These are phyloP conservation scores for Belonocnema kinseyi DNA, from an alignment of 1,140 invertebrate genomes.

Conservation along the genomic window DNA sequence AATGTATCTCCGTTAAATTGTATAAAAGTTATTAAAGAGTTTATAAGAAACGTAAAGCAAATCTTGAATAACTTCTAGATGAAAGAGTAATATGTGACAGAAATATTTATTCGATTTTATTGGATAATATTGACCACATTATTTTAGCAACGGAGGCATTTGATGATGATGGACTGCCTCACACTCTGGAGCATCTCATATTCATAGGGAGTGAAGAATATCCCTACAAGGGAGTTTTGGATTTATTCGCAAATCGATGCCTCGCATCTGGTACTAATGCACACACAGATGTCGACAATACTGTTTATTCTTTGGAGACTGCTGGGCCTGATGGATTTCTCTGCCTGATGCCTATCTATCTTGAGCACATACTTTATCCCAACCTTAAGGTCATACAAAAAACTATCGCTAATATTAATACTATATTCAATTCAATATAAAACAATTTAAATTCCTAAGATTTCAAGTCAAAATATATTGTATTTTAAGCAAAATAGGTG, in stretches of 20 bases:
- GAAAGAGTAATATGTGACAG: no score
- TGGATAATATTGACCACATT: no score
- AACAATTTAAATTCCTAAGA: no score
- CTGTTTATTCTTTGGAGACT: constrained; percentile 91
- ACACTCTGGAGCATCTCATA: constrained; percentile 94
- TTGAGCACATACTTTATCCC: constrained; percentile 93
- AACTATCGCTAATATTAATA: no score
- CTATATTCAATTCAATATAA: no score
- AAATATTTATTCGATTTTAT: no score
- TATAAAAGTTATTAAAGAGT: no score
- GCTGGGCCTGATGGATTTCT: constrained; percentile 92
- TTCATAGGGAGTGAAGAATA: constrained; percentile 94
- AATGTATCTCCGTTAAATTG: no score
- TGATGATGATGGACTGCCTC: constrained; percentile 94
- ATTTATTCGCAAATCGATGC: constrained; percentile 91
- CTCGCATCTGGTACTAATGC: constrained; percentile 94
- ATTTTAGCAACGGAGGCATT: constrained; percentile 89
- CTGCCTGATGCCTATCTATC: constrained; percentile 90
- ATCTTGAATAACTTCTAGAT: no score
- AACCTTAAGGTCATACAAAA: constrained; percentile 81
- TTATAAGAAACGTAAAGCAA: no score
- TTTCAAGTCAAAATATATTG: no score
- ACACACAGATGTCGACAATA: constrained; percentile 90
- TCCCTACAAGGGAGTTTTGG: constrained; percentile 93
- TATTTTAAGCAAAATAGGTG: no score